phyloP scores from a whole-genome alignment of 35 echinoderm and acorn worm species.

The Apostichopus japonicus region DNA sequence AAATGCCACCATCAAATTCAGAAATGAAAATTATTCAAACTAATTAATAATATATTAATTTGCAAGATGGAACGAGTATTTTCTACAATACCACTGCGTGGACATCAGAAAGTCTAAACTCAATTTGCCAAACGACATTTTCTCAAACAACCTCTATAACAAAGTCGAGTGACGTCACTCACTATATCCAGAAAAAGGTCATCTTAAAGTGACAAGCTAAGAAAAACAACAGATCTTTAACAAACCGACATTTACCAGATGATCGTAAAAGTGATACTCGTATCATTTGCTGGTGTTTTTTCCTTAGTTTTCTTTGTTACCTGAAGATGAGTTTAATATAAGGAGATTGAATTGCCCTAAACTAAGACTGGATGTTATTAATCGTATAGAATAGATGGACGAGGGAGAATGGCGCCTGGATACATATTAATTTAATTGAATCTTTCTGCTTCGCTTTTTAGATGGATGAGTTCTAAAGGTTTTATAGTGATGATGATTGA shows the following conservation, averaged over 20 bases:
- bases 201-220: constrained; percentile 11
- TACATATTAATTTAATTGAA: constrained; percentile 8
- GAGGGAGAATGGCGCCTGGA: not conserved
- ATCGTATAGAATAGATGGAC: too few species aligned
- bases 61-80: too few species aligned
- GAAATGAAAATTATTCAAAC: too few species aligned
- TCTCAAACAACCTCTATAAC: not conserved
- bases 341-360: too few species aligned
- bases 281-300: not conserved
- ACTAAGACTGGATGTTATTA: too few species aligned
- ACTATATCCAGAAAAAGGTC: not conserved
- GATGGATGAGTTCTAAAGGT: not conserved
- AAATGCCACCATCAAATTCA: too few species aligned
- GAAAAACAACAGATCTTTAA: not conserved
- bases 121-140: not conserved
- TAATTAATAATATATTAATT: too few species aligned
- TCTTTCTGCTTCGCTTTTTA: not conserved
- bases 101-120: not conserved
- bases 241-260: not conserved
- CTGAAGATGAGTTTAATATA: not conserved
- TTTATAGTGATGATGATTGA: not conserved
- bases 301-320: not conserved
- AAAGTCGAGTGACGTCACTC: not conserved
- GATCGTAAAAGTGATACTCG: not conserved
- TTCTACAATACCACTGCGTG: too few species aligned